Evolutionary conservation across 1,140 invertebrate species (phyloP).

Genomic region (Contarinia nasturtii): DNA sequence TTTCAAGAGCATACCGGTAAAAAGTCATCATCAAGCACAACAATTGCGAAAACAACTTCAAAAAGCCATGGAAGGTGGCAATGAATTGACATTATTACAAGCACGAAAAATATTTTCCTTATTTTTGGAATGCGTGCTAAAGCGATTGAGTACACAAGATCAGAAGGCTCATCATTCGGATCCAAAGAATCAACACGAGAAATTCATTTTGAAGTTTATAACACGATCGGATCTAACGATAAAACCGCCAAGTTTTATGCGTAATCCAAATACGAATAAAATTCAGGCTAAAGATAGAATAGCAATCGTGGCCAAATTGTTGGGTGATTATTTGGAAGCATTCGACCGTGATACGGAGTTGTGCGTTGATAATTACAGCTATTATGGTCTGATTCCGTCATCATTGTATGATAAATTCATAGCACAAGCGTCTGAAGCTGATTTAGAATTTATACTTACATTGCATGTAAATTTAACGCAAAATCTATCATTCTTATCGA

Average conservation of each 20-base stretch:
- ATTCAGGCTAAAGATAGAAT: slow-evolving; percentile 64
- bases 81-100: slow-evolving; percentile 29
- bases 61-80: slow-evolving; percentile 17
- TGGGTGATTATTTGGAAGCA: slow-evolving; percentile 80
- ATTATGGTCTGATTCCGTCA: slow-evolving; percentile 34
- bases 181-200: slow-evolving; percentile 36
- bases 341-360: slow-evolving; percentile 73
- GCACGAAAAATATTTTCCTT: slow-evolving; percentile 65
- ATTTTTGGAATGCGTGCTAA: slow-evolving; percentile 61
- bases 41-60: slow-evolving; percentile 16
- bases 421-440: slow-evolving; percentile 21
- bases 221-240: slow-evolving; percentile 58
- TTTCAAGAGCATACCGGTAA: slow-evolving; percentile 12
- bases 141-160: slow-evolving; percentile 27
- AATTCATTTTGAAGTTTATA: slow-evolving; percentile 65
- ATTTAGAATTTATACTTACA: slow-evolving; percentile 18
- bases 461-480: slow-evolving; percentile 21
- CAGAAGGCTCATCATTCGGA: slow-evolving; percentile 30
- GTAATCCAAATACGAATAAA: slow-evolving; percentile 12
- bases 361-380: slow-evolving; percentile 44
- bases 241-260: slow-evolving; percentile 47
- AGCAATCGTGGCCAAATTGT: slow-evolving; percentile 71
- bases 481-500: slow-evolving; percentile 21
- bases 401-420: slow-evolving; percentile 37
- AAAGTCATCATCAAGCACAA: slow-evolving; percentile 16